phyloP scores from a whole-genome alignment of 1,140 invertebrate species.

The Ctenoplectra terminalis region DNA sequence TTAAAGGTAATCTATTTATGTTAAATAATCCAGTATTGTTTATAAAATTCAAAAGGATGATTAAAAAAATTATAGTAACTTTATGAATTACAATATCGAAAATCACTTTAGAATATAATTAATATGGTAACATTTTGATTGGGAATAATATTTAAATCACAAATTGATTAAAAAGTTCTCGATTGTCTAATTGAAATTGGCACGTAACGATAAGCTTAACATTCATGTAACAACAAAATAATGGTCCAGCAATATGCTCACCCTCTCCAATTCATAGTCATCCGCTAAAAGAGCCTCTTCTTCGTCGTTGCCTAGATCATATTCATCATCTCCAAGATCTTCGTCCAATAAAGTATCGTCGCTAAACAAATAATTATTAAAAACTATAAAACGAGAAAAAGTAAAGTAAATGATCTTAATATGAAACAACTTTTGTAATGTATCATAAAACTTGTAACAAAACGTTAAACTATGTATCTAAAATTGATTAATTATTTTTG shows the following conservation, averaged over 20 bases:
- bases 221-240: slow-evolving; percentile 58
- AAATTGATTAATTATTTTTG: no score
- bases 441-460: not conserved
- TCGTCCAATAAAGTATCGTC: slow-evolving; percentile 81
- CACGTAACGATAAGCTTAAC: not conserved
- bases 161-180: slow-evolving; percentile 9
- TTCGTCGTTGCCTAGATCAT: slow-evolving; percentile 82
- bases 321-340: slow-evolving; percentile 81
- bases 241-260: slow-evolving; percentile 76
- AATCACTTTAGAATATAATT: not conserved
- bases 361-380: slow-evolving; percentile 67
- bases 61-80: not conserved
- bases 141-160: no score
- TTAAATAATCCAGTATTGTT: not conserved
- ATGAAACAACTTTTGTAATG: not conserved
- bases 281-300: slow-evolving; percentile 82
- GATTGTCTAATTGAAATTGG: not conserved
- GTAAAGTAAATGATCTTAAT: no score
- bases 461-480: not conserved
- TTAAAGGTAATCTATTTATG: slow-evolving; percentile 9
- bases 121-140: not conserved
- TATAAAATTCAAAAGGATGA: not conserved
- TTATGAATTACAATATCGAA: not conserved
- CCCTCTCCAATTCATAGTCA: slow-evolving; percentile 81
- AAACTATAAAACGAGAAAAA: not conserved